A percentile compares a stretch with the other conserved stretches of the same genome.
These are phyloP conservation scores for Hydractinia echinata DNA, from an alignment of 30 jellyfish, hydroid and myxozoan species.

Conservation along the genomic window DNA sequence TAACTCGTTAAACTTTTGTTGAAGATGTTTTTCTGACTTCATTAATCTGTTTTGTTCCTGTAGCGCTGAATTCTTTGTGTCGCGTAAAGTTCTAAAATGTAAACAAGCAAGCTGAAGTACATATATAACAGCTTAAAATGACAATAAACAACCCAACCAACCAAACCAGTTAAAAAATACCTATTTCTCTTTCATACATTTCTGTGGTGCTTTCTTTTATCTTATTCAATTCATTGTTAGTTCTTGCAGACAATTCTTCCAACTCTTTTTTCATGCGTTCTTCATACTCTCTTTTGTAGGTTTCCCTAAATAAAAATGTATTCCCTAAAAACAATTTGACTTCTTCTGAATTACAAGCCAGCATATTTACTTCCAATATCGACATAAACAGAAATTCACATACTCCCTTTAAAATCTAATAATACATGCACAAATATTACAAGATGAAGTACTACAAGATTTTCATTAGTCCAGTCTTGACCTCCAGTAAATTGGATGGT, in stretches of 20 bases:
- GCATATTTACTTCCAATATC: too few species aligned
- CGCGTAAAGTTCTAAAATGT: conserved; percentile 1
- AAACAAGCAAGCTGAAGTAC: background rate
- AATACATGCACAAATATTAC: too few species aligned
- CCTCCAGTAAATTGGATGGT: too few species aligned
- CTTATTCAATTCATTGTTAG: conserved; percentile 54
- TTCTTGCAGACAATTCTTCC: conserved; percentile 42
- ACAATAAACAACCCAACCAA: too few species aligned
- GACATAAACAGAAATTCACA: too few species aligned
- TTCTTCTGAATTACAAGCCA: too few species aligned
- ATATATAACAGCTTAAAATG: background rate
- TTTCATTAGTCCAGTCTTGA: too few species aligned
- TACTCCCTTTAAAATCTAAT: too few species aligned
- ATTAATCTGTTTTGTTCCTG: conserved; percentile 15
- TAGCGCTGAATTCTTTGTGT: conserved; percentile 14
- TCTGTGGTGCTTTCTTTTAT: conserved; percentile 54
- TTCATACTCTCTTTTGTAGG: conserved; percentile 58
- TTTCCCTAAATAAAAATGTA: conserved; percentile 48
- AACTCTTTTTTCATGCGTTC: conserved; percentile 52
- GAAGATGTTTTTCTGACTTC: background rate
- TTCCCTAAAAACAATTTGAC: too few species aligned
- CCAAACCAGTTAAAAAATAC: conserved; percentile 13
- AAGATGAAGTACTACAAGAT: too few species aligned
- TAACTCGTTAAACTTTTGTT: conserved; percentile 16
- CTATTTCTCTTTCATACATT: conserved; percentile 81